These are phyloP conservation scores for Cygnus buccinator DNA, from an alignment of 2,113 vertebrate genomes.

Conservation along the genomic window DNA sequence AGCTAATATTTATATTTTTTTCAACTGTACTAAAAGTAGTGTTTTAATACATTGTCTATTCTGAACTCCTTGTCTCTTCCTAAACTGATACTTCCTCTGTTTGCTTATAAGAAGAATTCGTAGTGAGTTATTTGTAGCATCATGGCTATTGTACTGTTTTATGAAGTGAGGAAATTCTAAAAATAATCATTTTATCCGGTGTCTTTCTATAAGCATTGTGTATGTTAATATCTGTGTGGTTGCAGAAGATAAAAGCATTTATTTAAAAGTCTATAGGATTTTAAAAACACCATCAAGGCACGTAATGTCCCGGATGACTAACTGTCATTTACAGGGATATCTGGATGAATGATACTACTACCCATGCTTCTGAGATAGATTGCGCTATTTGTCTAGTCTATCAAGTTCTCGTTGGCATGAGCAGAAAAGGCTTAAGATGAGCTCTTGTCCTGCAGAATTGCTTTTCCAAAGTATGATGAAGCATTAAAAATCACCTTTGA, in stretches of 20 bases:
- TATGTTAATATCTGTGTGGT: not conserved
- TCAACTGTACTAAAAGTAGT: not conserved
- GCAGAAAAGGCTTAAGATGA: not conserved
- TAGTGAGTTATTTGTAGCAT: conserved; percentile 47
- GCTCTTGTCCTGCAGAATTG: not conserved
- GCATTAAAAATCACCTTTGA: not conserved
- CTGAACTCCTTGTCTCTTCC: conserved; percentile 1
- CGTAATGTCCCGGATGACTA: not conserved
- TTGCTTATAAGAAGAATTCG: conserved; percentile 27
- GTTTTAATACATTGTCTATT: not conserved
- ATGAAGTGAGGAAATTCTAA: conserved; percentile 45
- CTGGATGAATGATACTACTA: not conserved
- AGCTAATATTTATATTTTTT: not conserved
- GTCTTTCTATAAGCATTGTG: conserved; percentile 3
- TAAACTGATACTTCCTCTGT: conserved; percentile 48
- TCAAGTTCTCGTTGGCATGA: not conserved
- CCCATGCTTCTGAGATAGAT: not conserved
- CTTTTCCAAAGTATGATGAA: not conserved
- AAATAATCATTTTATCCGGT: conserved; percentile 39
- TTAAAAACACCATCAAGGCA: not conserved
- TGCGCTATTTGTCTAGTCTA: not conserved
- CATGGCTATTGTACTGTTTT: not conserved
- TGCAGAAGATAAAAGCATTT: conserved; percentile 9
- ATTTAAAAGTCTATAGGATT: not conserved
- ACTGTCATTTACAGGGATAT: not conserved